These are phyloP conservation scores for Harmothoe impar DNA, from an alignment of 2,888 invertebrate species.

Conservation along the genomic window DNA sequence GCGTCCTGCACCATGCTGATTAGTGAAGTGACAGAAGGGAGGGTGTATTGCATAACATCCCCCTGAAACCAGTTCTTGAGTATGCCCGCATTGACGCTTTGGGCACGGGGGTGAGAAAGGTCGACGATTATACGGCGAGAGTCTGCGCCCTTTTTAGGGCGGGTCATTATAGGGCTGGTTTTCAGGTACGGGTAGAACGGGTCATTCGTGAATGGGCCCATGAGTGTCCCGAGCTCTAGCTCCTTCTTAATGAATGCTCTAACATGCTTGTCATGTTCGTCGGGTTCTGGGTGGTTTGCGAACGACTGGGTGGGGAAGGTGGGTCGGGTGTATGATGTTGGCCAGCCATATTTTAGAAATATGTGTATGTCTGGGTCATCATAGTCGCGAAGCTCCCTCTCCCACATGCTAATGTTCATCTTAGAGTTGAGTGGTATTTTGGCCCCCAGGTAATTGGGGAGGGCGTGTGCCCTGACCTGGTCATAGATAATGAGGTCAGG, in stretches of 20 bases:
- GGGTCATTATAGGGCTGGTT: neutral
- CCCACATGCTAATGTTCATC: neutral
- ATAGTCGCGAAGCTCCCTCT: neutral
- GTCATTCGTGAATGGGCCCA: neutral
- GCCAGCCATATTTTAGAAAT: neutral
- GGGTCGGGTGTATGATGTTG: neutral
- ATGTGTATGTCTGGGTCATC: neutral
- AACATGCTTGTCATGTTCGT: neutral
- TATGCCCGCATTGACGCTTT: neutral
- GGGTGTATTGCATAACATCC: neutral
- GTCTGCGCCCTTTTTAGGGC: neutral
- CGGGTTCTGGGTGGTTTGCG: neutral
- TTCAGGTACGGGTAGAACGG: neutral
- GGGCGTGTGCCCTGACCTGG: no score
- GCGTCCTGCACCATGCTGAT: neutral
- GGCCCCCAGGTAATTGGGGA: neutral
- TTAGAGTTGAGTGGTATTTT: neutral
- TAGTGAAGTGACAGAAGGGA: neutral
- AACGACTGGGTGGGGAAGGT: neutral
- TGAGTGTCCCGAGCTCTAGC: neutral
- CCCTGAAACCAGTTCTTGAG: neutral
- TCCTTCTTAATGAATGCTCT: neutral
- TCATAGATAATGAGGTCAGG: no score
- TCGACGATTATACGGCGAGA: neutral
- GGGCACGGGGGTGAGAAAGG: neutral